Percentiles rank a stretch among this genome's conserved stretches.
Conservation (phyloP, 1,140 invertebrate species). For the Neelides sp. region DNA sequence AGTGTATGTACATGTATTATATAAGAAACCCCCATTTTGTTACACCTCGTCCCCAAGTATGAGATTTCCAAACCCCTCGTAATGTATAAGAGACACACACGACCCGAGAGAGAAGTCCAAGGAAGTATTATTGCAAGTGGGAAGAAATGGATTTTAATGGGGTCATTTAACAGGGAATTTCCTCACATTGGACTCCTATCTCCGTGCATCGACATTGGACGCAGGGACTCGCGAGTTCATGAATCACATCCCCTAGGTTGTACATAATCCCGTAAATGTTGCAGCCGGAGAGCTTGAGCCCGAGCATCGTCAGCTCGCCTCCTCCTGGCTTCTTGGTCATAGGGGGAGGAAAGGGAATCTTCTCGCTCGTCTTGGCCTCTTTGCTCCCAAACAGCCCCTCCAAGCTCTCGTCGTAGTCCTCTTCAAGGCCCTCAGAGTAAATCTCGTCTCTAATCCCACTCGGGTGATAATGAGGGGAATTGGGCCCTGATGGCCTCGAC, state of each 20-base stretch:
- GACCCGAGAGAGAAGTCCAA: too few species aligned
- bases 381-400: neutral
- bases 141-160: neutral
- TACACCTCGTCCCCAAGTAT: too few species aligned
- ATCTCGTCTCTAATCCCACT: neutral
- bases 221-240: constrained; percentile 67
- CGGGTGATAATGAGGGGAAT: constrained; percentile 13
- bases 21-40: too few species aligned
- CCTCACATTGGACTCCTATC: constrained; percentile 68
- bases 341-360: constrained; percentile 18
- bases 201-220: constrained; percentile 74
- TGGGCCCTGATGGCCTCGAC: neutral
- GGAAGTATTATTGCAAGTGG: too few species aligned
- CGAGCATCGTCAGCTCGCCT: constrained; percentile 7
- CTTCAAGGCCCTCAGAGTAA: neutral
- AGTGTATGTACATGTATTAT: too few species aligned
- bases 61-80: too few species aligned
- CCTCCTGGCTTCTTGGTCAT: constrained; percentile 14
- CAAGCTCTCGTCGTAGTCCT: neutral
- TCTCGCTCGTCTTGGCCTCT: neutral
- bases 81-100: too few species aligned
- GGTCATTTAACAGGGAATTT: constrained; percentile 48
- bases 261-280: constrained; percentile 88
- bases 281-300: constrained; percentile 67
- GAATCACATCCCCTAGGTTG: constrained; percentile 64